Evolutionary conservation across 2,113 vertebrate species (phyloP).

Genomic region (Ranitomeya imitator): DNA sequence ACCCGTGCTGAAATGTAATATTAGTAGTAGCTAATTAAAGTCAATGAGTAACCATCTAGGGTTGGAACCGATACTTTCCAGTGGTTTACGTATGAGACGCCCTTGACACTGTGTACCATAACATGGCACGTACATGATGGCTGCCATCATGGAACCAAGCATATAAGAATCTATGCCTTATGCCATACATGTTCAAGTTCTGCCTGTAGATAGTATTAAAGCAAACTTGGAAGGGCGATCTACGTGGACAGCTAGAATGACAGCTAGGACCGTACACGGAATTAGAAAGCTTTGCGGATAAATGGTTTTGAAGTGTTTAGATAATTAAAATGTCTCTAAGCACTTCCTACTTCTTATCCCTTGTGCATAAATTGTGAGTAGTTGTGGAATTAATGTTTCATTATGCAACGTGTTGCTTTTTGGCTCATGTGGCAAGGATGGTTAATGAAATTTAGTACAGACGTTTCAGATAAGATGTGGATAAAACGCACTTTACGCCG

Average conservation of each 20-base stretch:
- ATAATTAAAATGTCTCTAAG: constrained; percentile 58
- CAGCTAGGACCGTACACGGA: constrained; percentile 32
- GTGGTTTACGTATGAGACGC: too few relatives aligned
- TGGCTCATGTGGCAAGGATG: constrained; percentile 43
- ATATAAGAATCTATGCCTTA: too few relatives aligned
- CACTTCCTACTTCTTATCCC: constrained; percentile 47
- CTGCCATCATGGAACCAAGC: too few relatives aligned
- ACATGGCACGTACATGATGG: too few relatives aligned
- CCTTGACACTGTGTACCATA: too few relatives aligned
- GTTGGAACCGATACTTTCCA: too few relatives aligned
- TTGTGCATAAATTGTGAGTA: constrained; percentile 32
- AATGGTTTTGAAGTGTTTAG: constrained; percentile 50
- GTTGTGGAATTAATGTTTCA: constrained; percentile 50
- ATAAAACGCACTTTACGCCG: constrained; percentile 42
- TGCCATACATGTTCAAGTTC: background rate
- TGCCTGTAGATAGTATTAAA: background rate
- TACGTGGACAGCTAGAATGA: constrained; percentile 20
- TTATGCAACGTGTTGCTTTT: constrained; percentile 49
- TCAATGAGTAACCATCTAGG: too few relatives aligned
- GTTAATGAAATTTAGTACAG: constrained; percentile 45
- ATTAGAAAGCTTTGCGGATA: constrained; percentile 55
- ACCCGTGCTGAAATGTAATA: too few relatives aligned
- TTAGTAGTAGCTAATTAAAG: too few relatives aligned
- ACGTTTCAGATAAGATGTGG: constrained; percentile 19
- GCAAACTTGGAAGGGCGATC: constrained; percentile 18